Conservation (phyloP, 2,113 vertebrate genomes). For the Puma concolor region DNA sequence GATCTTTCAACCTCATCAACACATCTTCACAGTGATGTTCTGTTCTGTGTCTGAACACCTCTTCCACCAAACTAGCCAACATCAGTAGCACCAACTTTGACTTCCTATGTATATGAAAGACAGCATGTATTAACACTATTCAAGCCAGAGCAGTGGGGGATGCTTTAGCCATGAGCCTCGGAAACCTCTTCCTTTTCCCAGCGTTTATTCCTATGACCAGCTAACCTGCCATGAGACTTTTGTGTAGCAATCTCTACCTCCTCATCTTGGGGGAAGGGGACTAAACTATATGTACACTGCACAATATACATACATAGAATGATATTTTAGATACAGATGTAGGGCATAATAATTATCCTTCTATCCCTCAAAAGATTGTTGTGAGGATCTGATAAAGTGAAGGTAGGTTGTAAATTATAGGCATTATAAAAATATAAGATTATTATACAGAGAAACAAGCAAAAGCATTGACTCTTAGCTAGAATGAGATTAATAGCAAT, state of each 20-base stretch:
- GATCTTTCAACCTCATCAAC: neutral
- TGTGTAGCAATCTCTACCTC: neutral
- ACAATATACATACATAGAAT: neutral
- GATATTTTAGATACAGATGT: neutral
- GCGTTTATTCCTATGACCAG: neutral
- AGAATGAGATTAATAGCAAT: neutral
- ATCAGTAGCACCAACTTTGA: neutral
- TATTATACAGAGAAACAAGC: neutral
- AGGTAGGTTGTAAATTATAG: neutral
- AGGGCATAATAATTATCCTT: neutral
- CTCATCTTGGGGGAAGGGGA: neutral
- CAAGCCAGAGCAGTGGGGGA: neutral
- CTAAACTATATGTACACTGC: neutral
- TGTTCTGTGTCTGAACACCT: neutral
- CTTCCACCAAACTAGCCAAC: neutral
- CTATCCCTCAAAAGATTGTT: neutral
- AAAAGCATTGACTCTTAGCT: slow-evolving; percentile 10
- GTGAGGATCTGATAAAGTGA: neutral
- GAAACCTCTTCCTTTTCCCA: neutral
- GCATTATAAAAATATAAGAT: neutral
- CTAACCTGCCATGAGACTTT: neutral
- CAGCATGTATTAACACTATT: neutral
- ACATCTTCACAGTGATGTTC: neutral
- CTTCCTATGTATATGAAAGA: neutral
- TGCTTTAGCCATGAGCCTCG: neutral